These are phyloP conservation scores for Poecilia gillii DNA, from an alignment of 2,797 vertebrate species.

Conservation along the genomic window DNA sequence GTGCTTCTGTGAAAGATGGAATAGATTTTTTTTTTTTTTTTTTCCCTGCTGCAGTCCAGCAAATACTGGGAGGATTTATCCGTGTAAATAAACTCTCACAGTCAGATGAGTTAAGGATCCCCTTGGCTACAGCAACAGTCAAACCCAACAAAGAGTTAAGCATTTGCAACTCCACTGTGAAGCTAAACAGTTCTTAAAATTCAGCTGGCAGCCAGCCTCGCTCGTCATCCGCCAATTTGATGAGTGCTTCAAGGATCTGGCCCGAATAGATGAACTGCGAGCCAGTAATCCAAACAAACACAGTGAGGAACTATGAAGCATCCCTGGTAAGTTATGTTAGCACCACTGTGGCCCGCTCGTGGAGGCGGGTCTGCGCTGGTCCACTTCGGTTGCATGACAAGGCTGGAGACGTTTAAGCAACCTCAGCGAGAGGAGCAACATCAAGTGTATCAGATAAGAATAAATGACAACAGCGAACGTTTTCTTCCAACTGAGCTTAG, in stretches of 20 bases:
- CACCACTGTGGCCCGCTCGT: conserved; percentile 15
- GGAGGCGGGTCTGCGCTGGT: conserved; percentile 19
- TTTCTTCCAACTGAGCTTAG: not conserved
- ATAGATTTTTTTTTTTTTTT: conserved; percentile 40
- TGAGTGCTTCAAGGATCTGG: conserved; percentile 75
- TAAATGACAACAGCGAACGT: not conserved
- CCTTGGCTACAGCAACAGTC: conserved; percentile 36
- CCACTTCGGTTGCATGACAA: conserved; percentile 1
- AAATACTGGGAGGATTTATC: conserved; percentile 37
- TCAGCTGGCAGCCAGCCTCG: conserved; percentile 69
- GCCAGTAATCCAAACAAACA: conserved; percentile 74
- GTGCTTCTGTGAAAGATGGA: conserved; percentile 31
- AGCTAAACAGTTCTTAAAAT: conserved; percentile 78
- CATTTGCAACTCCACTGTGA: conserved; percentile 64
- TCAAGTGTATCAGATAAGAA: not conserved
- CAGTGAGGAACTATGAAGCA: conserved; percentile 56
- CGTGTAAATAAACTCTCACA: conserved; percentile 41
- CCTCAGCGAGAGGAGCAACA: not conserved
- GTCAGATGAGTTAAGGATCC: conserved; percentile 47
- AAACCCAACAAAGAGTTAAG: conserved; percentile 64
- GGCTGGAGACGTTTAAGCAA: not conserved
- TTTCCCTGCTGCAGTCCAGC: conserved; percentile 24
- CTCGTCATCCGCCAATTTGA: conserved; percentile 71
- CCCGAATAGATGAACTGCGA: conserved; percentile 59
- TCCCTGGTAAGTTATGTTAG: conserved; percentile 45